Conservation (phyloP, 2,113 vertebrate species). For the Hydropotes inermis region DNA sequence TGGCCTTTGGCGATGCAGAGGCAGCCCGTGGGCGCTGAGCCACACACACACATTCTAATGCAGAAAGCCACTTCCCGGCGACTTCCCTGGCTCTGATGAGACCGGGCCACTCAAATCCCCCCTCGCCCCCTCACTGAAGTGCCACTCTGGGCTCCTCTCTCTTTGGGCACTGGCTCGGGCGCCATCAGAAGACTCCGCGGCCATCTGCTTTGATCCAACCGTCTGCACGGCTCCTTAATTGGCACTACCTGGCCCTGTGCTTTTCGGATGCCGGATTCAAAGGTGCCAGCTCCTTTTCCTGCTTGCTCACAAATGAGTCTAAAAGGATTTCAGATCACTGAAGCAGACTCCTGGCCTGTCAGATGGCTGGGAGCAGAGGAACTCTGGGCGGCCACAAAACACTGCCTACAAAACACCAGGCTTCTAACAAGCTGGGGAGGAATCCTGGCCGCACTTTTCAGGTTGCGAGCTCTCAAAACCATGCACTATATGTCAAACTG, state of each 20-base stretch:
- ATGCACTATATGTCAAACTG: constrained; percentile 85
- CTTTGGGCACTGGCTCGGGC: constrained; percentile 81
- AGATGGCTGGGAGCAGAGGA: constrained; percentile 76
- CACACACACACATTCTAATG: constrained; percentile 77
- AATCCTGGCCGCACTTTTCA: constrained; percentile 67
- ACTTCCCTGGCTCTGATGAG: constrained; percentile 70
- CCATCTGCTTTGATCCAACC: constrained; percentile 89
- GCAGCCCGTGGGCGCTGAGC: constrained; percentile 71
- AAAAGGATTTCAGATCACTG: constrained; percentile 86
- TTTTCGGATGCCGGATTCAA: constrained; percentile 67
- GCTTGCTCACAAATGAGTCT: constrained; percentile 88
- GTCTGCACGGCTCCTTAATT: constrained; percentile 82
- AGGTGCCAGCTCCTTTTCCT: constrained; percentile 90
- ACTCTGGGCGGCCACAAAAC: constrained; percentile 79
- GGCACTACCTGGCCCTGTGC: constrained; percentile 84
- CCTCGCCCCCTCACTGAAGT: constrained; percentile 42
- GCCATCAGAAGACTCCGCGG: constrained; percentile 84
- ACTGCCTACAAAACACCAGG: constrained; percentile 71
- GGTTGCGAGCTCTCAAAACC: constrained; percentile 80
- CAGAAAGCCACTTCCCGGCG: constrained; percentile 77
- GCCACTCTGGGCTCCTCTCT: constrained; percentile 67
- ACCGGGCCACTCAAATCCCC: constrained; percentile 62
- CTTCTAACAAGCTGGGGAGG: constrained; percentile 76
- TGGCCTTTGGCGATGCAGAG: constrained; percentile 93
- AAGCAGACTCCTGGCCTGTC: constrained; percentile 84